Base-by-base conservation (phyloP, 1,140 invertebrate genomes). In the Drosophila bifasciata region DNA sequence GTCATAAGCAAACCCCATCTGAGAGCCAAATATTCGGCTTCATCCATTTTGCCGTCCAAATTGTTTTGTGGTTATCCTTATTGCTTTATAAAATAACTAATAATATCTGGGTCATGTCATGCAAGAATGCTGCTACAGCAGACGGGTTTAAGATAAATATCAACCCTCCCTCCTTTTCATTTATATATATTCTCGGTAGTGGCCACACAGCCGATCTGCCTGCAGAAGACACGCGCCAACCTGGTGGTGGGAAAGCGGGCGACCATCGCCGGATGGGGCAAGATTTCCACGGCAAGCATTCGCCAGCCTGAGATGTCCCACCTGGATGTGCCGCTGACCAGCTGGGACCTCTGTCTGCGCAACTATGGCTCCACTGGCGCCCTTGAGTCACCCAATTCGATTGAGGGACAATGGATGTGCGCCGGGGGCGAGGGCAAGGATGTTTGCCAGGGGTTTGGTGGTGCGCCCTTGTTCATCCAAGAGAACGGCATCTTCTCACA, bases 381-480 rank as follows among this genome's bases (percentile, higher is more conserved):
- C 0, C 60, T 92, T 1, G 91, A 92, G 48, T 91, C 91, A 0
- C 91, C 90, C n/a, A 92, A 92, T 32, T 91, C 91, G 11, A 36
- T 8, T 43, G 93, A 94, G 32, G 93, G 94, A 0, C 92, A 92
- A 58, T 94, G 95, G 79, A 84, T 96, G 49, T 96, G 95, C 71
- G 95, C 94, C 8, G 95, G 94, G 0, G 95, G 94, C 1, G 93
- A 95, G 79, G 92, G 78, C 46, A 91, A 93, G 43, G 95, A 95
- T 84, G 94, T 94, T 0, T 95, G 95, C 64, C 93, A 94, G 8
- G 95, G 95, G 1, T 95, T 95, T 76, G 94, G 95, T 11, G 95
- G 95, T 4, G 93, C 94, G 0, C 95, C 95, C 0, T 84, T 95
- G 1, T 78, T 95, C 40, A 77, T 94, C 0, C 92, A 92, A 39